These are phyloP conservation scores for Spheniscus mendiculus DNA, from an alignment of 2,113 vertebrate species.

Conservation along the genomic window DNA sequence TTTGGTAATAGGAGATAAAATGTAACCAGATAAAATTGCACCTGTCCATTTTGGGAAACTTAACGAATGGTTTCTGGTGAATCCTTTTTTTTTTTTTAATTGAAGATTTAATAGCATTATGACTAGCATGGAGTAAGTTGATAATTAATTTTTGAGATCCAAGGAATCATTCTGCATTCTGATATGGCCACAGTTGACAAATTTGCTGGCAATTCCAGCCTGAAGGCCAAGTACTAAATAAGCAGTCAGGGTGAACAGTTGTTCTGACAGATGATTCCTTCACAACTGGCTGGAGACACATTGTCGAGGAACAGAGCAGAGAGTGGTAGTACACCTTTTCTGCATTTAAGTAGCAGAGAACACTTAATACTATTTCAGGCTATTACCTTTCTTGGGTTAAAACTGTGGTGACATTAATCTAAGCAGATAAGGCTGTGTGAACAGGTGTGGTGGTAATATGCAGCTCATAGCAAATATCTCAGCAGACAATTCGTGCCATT, in stretches of 20 bases:
- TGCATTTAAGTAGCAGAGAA: neutral
- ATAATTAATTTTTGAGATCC: neutral
- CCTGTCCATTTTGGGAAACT: neutral
- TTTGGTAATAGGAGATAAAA: neutral
- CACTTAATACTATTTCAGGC: neutral
- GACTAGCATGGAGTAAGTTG: neutral
- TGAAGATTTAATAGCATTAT: neutral
- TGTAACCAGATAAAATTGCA: neutral
- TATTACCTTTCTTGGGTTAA: neutral
- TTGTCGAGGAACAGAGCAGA: neutral
- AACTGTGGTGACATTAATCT: neutral
- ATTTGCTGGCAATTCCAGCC: neutral
- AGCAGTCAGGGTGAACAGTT: neutral
- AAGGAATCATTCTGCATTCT: neutral
- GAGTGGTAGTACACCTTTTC: neutral
- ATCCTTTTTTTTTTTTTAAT: neutral
- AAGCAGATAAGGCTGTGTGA: neutral
- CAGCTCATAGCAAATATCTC: neutral
- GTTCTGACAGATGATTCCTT: neutral
- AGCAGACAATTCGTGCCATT: neutral
- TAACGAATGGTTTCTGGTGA: neutral
- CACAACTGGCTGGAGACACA: neutral
- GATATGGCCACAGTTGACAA: fast-evolving
- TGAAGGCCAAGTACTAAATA: neutral
- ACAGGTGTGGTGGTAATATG: neutral